Percentiles rank a stretch among this genome's conserved stretches.
Conservation (phyloP, 2,888 invertebrate genomes). For the Eupithecia vulgata region DNA sequence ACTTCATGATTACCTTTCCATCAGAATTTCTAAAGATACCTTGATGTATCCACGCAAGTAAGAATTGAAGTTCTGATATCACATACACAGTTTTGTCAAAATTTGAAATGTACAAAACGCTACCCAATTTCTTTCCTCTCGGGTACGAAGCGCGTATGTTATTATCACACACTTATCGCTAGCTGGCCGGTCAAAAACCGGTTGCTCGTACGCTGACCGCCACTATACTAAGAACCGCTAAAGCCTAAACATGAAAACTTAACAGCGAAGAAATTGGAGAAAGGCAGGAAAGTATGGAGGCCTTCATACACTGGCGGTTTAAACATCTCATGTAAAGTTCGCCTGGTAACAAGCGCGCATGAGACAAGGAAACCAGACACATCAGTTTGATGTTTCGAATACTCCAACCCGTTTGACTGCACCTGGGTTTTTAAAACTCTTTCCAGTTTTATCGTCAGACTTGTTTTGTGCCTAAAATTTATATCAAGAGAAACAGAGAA, state of each 20-base stretch:
- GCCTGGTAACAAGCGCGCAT: constrained; percentile 39
- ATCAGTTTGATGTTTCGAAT: constrained; percentile 39
- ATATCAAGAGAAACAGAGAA: constrained; percentile 25
- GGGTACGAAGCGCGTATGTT: constrained; percentile 55
- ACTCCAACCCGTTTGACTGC: constrained; percentile 40
- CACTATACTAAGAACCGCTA: constrained; percentile 48
- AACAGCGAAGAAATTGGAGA: constrained; percentile 13
- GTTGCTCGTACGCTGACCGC: constrained; percentile 67
- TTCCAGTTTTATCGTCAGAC: constrained; percentile 42
- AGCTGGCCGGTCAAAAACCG: constrained; percentile 69
- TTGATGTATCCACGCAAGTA: not conserved
- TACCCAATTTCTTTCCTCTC: constrained; percentile 27
- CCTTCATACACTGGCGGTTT: constrained; percentile 33
- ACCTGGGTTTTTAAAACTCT: constrained; percentile 48
- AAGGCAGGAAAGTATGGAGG: constrained; percentile 20
- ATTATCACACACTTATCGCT: constrained; percentile 67
- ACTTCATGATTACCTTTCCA: constrained; percentile 14
- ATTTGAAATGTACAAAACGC: constrained; percentile 12
- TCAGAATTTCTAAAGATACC: constrained; percentile 3
- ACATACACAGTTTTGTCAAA: not conserved
- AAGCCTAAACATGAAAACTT: constrained; percentile 18
- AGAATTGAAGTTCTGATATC: not conserved
- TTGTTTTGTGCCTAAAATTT: constrained; percentile 20
- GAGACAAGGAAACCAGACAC: constrained; percentile 40
- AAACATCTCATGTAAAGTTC: constrained; percentile 35